A percentile compares a stretch with the other conserved stretches of the same genome.
These are phyloP conservation scores for Danio jaintianensis DNA, from an alignment of 2,797 vertebrate species.

Conservation along the genomic window DNA sequence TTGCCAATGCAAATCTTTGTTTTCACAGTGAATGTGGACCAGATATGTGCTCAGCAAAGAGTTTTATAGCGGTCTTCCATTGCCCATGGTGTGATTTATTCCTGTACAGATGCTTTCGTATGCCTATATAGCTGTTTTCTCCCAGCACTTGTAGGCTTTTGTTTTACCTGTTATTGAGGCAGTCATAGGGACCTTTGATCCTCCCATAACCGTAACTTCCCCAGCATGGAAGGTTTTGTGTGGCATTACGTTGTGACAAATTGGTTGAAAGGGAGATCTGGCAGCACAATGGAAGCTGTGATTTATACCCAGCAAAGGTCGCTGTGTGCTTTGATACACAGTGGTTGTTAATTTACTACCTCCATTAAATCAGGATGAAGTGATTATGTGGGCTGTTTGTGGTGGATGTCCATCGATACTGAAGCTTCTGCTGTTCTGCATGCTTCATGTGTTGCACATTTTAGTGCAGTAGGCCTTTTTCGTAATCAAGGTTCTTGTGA, in stretches of 20 bases:
- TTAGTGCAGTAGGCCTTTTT: conserved; percentile 3
- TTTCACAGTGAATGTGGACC: neutral
- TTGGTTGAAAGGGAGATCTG: conserved; percentile 79
- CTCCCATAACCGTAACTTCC: conserved; percentile 61
- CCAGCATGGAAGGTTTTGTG: conserved; percentile 43
- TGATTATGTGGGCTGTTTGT: conserved; percentile 50
- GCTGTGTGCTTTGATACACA: conserved; percentile 59
- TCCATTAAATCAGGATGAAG: conserved; percentile 55
- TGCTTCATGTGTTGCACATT: neutral
- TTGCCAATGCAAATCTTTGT: neutral
- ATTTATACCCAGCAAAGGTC: conserved; percentile 81
- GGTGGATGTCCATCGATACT: conserved; percentile 18
- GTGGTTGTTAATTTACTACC: conserved; percentile 58
- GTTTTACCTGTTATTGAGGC: conserved; percentile 22
- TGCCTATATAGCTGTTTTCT: conserved; percentile 10
- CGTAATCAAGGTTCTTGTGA: conserved; percentile 1
- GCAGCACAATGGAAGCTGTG: conserved; percentile 74
- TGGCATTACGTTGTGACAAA: conserved; percentile 76
- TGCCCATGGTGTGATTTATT: neutral
- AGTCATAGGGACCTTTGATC: conserved; percentile 69
- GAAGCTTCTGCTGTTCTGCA: conserved; percentile 22
- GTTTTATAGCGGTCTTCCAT: neutral
- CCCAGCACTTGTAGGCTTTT: conserved; percentile 41
- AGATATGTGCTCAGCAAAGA: neutral
- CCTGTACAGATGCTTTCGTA: neutral